Percentiles rank a stretch among this genome's conserved stretches.
Evolutionary conservation across 2,888 invertebrate genomes (phyloP).

Genomic region (Prenolepis imparis): DNA sequence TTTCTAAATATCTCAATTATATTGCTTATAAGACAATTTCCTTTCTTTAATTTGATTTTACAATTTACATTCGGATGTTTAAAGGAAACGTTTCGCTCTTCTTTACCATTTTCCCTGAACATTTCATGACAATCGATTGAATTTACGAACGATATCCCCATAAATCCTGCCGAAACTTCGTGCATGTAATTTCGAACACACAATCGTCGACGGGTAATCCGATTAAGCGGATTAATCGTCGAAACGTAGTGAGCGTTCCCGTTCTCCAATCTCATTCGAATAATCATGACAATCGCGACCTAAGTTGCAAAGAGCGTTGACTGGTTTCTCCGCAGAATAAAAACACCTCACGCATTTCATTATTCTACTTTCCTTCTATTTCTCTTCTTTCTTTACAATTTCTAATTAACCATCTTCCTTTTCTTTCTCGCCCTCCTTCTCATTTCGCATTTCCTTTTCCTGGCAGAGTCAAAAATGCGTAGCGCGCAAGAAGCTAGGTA

Average conservation of each 20-base stretch:
- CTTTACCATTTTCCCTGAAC: background rate
- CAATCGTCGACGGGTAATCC: conserved; percentile 60
- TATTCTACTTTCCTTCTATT: conserved; percentile 15
- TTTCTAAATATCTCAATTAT: background rate
- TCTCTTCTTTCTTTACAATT: conserved; percentile 35
- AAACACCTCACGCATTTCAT: conserved; percentile 48
- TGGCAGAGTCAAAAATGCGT: conserved; percentile 80
- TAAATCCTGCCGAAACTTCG: conserved; percentile 57
- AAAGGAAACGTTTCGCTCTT: background rate
- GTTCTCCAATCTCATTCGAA: conserved; percentile 42
- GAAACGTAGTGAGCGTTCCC: conserved; percentile 49
- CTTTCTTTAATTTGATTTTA: background rate
- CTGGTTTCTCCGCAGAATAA: conserved; percentile 71
- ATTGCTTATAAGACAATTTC: conserved; percentile 1
- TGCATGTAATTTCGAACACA: conserved; percentile 53
- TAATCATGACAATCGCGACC: conserved; percentile 23
- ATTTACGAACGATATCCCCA: conserved; percentile 44
- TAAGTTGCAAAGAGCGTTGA: conserved; percentile 4
- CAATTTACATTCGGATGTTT: background rate
- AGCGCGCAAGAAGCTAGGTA: conserved; percentile 81
- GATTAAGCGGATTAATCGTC: conserved; percentile 57
- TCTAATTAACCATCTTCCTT: background rate
- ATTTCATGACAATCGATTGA: conserved; percentile 6
- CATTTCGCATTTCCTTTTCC: conserved; percentile 50
- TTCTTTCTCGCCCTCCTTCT: conserved; percentile 22